Evolutionary conservation across 2,888 invertebrate genomes (phyloP).

Genomic region (Cephus rjabovi): DNA sequence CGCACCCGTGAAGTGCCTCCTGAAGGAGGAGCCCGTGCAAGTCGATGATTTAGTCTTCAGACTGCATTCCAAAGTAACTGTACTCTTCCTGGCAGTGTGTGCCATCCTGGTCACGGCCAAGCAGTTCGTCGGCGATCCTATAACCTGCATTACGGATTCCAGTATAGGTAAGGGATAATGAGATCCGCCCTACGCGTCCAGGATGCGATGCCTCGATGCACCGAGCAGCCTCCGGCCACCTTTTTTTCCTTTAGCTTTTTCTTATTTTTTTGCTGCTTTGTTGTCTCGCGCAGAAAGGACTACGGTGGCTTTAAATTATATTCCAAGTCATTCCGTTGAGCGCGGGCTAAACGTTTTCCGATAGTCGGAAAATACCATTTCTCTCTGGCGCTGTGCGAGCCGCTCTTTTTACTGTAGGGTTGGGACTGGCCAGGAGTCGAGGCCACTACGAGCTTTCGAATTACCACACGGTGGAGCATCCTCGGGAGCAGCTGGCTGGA

Average conservation of each 20-base stretch:
- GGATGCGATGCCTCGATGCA: neutral
- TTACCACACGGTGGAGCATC: neutral
- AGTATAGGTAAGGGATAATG: slow-evolving; percentile 29
- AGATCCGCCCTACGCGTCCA: neutral
- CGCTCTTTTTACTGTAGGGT: neutral
- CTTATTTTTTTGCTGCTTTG: neutral
- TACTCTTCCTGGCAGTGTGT: slow-evolving; percentile 45
- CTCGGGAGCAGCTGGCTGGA: neutral
- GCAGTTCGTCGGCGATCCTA: slow-evolving; percentile 58
- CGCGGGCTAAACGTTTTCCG: slow-evolving; percentile 25
- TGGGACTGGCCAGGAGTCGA: neutral
- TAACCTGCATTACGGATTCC: slow-evolving; percentile 51
- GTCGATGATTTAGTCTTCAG: slow-evolving; percentile 45
- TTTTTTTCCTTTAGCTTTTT: neutral
- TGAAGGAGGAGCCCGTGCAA: slow-evolving; percentile 35
- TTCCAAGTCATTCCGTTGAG: slow-evolving; percentile 14
- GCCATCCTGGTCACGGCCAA: slow-evolving; percentile 52
- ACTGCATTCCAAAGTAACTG: slow-evolving; percentile 50
- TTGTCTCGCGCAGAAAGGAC: neutral
- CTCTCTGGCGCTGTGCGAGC: neutral
- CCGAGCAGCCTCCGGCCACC: neutral
- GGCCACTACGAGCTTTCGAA: neutral
- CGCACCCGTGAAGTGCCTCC: slow-evolving; percentile 40
- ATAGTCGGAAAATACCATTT: slow-evolving; percentile 19
- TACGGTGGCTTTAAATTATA: slow-evolving; percentile 8